Conservation (phyloP, 1,140 invertebrate species). For the Tribolium castaneum region DNA sequence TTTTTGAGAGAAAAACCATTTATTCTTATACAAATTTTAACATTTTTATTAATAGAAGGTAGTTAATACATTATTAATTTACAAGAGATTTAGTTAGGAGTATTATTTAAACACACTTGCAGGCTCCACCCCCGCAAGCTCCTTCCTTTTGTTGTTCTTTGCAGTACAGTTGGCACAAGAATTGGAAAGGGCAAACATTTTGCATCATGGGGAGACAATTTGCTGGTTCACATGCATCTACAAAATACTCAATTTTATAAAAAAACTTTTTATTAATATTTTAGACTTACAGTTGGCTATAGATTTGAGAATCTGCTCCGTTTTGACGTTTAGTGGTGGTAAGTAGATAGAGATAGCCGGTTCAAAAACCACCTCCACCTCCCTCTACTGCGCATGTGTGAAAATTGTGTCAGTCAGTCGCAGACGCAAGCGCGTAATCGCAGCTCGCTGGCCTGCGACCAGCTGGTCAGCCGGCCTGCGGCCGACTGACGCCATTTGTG, state of each 20-base stretch:
- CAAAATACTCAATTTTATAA: too few relatives aligned
- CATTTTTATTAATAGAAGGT: too few relatives aligned
- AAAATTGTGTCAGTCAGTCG: too few relatives aligned
- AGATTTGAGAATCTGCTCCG: neutral
- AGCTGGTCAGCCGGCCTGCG: too few relatives aligned
- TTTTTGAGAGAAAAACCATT: neutral
- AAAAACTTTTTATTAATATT: too few relatives aligned
- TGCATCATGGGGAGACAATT: neutral
- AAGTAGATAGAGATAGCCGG: too few relatives aligned
- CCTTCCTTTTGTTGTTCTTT: neutral
- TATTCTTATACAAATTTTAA: neutral
- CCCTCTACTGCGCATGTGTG: too few relatives aligned
- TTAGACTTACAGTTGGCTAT: neutral
- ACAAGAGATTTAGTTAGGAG: neutral
- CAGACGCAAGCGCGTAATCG: too few relatives aligned
- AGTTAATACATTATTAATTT: neutral
- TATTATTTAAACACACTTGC: neutral
- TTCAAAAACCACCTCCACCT: too few relatives aligned
- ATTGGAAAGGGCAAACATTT: neutral
- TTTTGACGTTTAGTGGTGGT: neutral
- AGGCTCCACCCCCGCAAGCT: neutral
- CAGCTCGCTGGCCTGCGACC: too few relatives aligned
- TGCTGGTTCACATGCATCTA: neutral
- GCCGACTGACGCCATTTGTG: too few relatives aligned
- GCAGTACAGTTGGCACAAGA: neutral